phyloP scores from a whole-genome alignment of 2,797 vertebrate species.

The Apogon talboti region DNA sequence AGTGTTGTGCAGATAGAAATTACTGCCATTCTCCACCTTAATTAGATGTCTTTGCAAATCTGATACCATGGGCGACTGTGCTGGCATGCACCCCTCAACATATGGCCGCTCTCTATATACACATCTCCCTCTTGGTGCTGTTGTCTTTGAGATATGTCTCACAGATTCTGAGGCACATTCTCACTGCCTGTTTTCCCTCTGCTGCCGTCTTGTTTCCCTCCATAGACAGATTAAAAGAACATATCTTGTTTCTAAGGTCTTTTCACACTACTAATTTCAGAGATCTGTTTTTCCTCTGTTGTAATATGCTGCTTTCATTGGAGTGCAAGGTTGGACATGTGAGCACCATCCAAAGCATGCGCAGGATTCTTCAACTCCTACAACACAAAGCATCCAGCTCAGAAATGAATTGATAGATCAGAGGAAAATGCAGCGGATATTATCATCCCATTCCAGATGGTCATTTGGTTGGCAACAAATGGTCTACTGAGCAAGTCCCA shows the following conservation, averaged over 20 bases:
- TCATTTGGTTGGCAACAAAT: constrained; percentile 82
- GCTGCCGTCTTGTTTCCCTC: constrained; percentile 63
- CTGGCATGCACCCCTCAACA: constrained; percentile 69
- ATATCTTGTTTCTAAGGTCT: constrained; percentile 63
- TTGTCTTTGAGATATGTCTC: constrained; percentile 59
- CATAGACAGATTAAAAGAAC: constrained; percentile 61
- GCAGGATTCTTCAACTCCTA: constrained; percentile 38
- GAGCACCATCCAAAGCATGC: constrained; percentile 34
- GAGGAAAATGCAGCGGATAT: constrained; percentile 67
- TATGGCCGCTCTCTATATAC: constrained; percentile 73
- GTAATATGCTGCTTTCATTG: constrained; percentile 46
- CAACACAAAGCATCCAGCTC: constrained; percentile 50
- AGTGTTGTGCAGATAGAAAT: constrained; percentile 75
- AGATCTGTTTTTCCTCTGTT: constrained; percentile 48
- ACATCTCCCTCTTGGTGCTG: constrained; percentile 52
- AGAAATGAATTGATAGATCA: constrained; percentile 78
- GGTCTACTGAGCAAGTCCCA: constrained; percentile 76
- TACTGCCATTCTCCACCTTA: constrained; percentile 75
- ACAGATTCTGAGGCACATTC: constrained; percentile 19
- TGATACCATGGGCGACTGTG: constrained; percentile 66
- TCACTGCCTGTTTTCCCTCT: constrained; percentile 40
- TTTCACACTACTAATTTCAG: constrained; percentile 60
- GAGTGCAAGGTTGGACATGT: constrained; percentile 26
- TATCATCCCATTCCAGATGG: constrained; percentile 84
- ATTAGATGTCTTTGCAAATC: constrained; percentile 79